phyloP scores from a whole-genome alignment of 2,113 vertebrate genomes.

The Mohoua ochrocephala region DNA sequence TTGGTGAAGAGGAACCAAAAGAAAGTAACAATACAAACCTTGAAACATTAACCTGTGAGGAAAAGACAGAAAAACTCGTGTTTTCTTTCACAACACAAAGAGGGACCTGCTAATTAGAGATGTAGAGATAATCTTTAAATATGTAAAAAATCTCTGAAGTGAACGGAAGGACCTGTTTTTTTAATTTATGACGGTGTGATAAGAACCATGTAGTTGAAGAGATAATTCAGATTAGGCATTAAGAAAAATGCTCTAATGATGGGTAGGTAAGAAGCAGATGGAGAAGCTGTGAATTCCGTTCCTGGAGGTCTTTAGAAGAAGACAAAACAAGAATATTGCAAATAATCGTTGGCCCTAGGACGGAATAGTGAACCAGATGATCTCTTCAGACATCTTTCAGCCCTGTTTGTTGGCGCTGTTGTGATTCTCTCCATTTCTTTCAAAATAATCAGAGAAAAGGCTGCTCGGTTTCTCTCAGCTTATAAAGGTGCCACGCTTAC shows the following conservation, averaged over 20 bases:
- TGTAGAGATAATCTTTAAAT: neutral
- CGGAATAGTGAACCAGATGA: neutral
- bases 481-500: neutral
- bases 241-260: neutral
- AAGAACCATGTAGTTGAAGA: neutral
- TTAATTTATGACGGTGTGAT: neutral
- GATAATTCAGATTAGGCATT: neutral
- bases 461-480: neutral
- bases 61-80: neutral
- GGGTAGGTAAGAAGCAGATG: neutral
- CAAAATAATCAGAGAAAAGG: neutral
- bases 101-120: neutral
- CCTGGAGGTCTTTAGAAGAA: neutral
- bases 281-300: neutral
- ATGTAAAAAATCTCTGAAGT: neutral
- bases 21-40: neutral
- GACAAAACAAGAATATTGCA: neutral
- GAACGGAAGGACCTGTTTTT: rapidly evolving
- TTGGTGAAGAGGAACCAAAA: neutral
- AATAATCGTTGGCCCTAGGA: neutral
- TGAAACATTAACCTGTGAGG: neutral
- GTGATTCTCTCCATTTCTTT: neutral
- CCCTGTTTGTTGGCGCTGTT: neutral
- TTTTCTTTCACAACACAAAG: neutral
- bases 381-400: neutral